These are phyloP conservation scores for Terrapene triunguis DNA, from an alignment of 2,113 vertebrate species.

Conservation along the genomic window DNA sequence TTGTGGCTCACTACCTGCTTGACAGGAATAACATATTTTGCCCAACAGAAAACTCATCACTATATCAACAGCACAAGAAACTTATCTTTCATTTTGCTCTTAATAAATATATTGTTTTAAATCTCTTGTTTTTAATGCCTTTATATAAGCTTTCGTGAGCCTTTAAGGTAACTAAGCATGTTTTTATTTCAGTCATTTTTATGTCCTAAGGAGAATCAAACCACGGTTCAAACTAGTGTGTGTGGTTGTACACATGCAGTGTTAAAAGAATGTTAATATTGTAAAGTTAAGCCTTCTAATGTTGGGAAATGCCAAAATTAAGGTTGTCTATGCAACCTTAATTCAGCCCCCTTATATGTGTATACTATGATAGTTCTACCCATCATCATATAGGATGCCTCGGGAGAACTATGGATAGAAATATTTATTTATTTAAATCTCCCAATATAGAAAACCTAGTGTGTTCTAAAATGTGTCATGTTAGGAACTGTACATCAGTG, in stretches of 20 bases:
- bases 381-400: background rate
- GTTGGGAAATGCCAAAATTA: background rate
- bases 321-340: background rate
- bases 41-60: conserved; percentile 64
- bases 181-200: conserved; percentile 49
- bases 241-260: background rate
- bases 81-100: conserved; percentile 57
- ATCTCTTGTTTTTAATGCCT: conserved; percentile 60
- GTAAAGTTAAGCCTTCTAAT: background rate
- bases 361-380: background rate
- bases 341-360: background rate
- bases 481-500: background rate
- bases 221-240: background rate
- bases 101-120: conserved; percentile 65
- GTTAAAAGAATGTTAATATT: background rate
- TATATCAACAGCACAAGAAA: conserved; percentile 53
- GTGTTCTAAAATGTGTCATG: background rate
- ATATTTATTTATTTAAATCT: background rate
- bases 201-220: conserved; percentile 10
- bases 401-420: background rate
- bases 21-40: conserved; percentile 70
- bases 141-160: conserved; percentile 67
- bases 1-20: conserved; percentile 68
- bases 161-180: conserved; percentile 62
- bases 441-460: background rate